These are phyloP conservation scores for Dolichotis patagonum DNA, from an alignment of 2,113 vertebrate genomes.

Conservation along the genomic window DNA sequence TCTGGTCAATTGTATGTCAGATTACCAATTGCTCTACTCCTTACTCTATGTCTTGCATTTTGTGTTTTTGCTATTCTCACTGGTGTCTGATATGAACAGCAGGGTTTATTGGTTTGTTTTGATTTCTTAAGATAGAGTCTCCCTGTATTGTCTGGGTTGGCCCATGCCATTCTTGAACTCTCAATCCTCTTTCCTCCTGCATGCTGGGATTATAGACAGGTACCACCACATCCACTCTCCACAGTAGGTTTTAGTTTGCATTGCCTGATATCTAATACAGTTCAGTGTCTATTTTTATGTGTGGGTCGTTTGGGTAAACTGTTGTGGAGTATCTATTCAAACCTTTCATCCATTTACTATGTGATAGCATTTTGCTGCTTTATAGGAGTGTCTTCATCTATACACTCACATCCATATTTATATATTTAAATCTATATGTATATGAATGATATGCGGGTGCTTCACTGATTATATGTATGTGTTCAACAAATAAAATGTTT, in stretches of 20 bases:
- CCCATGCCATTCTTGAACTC: background rate
- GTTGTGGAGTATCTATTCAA: background rate
- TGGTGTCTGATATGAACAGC: background rate
- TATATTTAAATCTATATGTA: background rate
- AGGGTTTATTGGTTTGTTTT: background rate
- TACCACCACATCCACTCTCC: background rate
- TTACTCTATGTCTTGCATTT: background rate
- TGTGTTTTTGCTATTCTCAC: background rate
- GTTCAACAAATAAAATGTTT: background rate
- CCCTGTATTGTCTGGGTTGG: background rate
- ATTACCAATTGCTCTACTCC: background rate
- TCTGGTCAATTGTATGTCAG: background rate
- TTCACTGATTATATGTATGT: background rate
- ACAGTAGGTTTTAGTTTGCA: background rate
- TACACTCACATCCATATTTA: background rate
- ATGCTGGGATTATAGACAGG: background rate
- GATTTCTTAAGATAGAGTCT: background rate
- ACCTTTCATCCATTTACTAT: background rate
- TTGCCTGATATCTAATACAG: background rate
- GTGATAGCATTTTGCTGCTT: background rate
- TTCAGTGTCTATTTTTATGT: background rate
- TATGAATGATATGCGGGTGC: background rate
- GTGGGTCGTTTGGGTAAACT: background rate
- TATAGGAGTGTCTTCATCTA: background rate
- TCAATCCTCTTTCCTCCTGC: background rate